Percentiles rank a stretch among this genome's conserved stretches.
phyloP scores from a whole-genome alignment of 2,888 invertebrate species.

The Nomada fucata region DNA sequence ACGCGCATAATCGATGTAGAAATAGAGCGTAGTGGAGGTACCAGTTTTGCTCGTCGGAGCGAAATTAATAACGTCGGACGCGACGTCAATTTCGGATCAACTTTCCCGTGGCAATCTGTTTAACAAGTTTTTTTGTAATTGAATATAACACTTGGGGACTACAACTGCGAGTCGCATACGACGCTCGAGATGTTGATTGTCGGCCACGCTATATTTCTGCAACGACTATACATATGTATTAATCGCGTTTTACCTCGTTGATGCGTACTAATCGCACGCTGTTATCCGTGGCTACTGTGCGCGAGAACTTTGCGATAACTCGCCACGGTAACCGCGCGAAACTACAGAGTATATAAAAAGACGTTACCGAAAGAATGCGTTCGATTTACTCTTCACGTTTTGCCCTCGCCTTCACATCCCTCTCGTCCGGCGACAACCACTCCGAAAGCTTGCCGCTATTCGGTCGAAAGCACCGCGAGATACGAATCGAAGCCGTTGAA shows the following conservation, averaged over 20 bases:
- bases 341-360: slow-evolving; percentile 54
- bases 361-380: slow-evolving; percentile 48
- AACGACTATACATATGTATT: slow-evolving; percentile 1
- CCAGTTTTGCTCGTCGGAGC: too few species aligned
- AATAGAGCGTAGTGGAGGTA: too few species aligned
- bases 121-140: too few species aligned
- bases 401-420: neutral
- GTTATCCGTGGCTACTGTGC: slow-evolving; percentile 49
- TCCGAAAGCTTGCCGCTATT: neutral
- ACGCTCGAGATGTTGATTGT: too few species aligned
- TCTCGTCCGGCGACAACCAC: neutral
- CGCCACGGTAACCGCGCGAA: slow-evolving; percentile 43
- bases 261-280: slow-evolving; percentile 36
- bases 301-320: slow-evolving; percentile 7
- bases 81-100: too few species aligned
- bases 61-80: too few species aligned
- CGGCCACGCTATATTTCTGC: too few species aligned
- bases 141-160: too few species aligned
- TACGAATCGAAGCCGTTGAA: too few species aligned
- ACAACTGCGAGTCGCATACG: too few species aligned
- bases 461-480: too few species aligned
- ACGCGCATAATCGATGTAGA: neutral
- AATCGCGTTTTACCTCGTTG: slow-evolving; percentile 39
- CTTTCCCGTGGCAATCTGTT: too few species aligned
- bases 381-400: neutral